A percentile compares a stretch with the other conserved stretches of the same genome.
phyloP scores from a whole-genome alignment of 2,113 vertebrate species.

The Prinia subflava region DNA sequence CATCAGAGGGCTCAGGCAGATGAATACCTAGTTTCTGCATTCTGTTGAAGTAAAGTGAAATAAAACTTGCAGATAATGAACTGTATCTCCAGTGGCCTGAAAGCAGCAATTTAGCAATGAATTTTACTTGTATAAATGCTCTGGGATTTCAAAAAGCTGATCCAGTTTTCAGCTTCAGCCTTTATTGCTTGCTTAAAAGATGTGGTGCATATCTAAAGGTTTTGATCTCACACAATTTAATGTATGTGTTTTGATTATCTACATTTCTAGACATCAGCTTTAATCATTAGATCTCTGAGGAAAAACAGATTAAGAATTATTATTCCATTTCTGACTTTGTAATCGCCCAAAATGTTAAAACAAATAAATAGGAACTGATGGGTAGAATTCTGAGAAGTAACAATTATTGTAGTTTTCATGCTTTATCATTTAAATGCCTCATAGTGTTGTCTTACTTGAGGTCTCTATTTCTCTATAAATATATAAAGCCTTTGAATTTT shows the following conservation, averaged over 20 bases:
- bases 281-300: neutral
- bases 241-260: neutral
- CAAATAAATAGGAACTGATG: neutral
- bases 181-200: neutral
- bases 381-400: neutral
- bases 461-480: neutral
- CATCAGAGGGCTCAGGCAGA: neutral
- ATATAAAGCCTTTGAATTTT: neutral
- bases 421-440: neutral
- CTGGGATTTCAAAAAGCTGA: neutral
- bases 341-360: neutral
- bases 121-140: neutral
- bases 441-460: neutral
- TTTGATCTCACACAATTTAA: neutral
- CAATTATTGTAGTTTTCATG: neutral
- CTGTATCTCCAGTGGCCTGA: neutral
- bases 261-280: neutral
- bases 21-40: neutral
- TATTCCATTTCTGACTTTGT: neutral
- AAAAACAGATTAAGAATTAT: neutral
- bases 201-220: neutral
- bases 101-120: neutral
- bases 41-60: neutral
- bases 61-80: neutral
- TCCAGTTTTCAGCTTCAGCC: neutral